These are phyloP conservation scores for Amphiprion clarkii DNA, from an alignment of 2,797 vertebrate genomes.

Conservation along the genomic window DNA sequence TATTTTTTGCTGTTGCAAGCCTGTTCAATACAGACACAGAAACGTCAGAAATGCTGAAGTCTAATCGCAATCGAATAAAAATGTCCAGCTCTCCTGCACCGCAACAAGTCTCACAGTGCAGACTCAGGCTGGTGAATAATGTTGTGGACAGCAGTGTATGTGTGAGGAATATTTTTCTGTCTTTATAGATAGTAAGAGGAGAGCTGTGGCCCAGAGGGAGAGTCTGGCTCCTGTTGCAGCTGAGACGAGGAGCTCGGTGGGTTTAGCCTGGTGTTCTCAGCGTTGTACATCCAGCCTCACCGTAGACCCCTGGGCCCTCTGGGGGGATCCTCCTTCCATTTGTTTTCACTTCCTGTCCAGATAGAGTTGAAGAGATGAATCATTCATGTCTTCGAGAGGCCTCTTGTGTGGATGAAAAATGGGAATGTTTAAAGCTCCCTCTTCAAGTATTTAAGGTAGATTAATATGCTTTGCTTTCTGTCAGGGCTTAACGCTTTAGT, in stretches of 20 bases:
- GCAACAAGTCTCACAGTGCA: constrained; percentile 46
- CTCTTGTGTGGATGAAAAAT: constrained; percentile 71
- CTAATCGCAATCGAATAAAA: constrained; percentile 8
- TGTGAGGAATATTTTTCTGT: constrained; percentile 63
- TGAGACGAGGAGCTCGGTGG: constrained; percentile 56
- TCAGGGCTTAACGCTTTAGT: constrained; percentile 1
- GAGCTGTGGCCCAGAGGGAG: constrained; percentile 58
- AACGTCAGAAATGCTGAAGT: neutral
- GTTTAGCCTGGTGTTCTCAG: constrained; percentile 67
- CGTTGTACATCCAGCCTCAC: constrained; percentile 64
- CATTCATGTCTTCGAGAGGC: constrained; percentile 69
- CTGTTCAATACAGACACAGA: constrained; percentile 4
- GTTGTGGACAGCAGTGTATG: constrained; percentile 42
- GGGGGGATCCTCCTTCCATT: constrained; percentile 62
- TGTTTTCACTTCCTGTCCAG: constrained; percentile 78
- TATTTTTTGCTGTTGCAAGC: neutral
- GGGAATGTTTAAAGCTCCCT: constrained; percentile 46
- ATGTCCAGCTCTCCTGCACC: constrained; percentile 18
- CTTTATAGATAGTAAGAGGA: constrained; percentile 54
- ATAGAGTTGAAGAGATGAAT: constrained; percentile 73
- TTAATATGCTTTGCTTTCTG: constrained; percentile 44
- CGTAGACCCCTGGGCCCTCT: constrained; percentile 57
- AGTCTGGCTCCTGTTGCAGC: constrained; percentile 65
- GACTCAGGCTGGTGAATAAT: constrained; percentile 36
- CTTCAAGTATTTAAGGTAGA: constrained; percentile 48